These are phyloP conservation scores for Eueides isabella DNA, from an alignment of 1,140 invertebrate species.

Conservation along the genomic window DNA sequence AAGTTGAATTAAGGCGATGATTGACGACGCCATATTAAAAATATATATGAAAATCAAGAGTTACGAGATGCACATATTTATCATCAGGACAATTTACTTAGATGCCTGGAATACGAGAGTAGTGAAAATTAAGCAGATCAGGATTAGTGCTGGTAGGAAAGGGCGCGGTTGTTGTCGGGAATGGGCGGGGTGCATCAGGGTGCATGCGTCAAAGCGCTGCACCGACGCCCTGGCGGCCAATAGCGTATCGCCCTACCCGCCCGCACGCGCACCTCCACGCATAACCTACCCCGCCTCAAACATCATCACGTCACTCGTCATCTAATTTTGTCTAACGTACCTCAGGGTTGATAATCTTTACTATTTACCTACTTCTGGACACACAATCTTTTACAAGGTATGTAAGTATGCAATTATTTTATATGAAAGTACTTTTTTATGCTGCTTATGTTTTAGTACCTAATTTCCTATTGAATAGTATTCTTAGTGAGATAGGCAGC, in stretches of 20 bases:
- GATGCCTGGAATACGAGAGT: no score
- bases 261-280: conserved; percentile 29
- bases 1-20: conserved; percentile 23
- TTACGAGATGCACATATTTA: no score
- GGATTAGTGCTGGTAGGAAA: neutral
- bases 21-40: neutral
- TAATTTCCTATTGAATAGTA: no score
- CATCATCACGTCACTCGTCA: conserved; percentile 35
- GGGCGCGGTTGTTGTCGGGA: conserved; percentile 14
- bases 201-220: conserved; percentile 27
- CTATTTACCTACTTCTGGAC: neutral
- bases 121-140: no score
- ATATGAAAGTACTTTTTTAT: no score
- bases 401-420: no score
- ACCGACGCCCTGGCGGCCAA: conserved; percentile 47
- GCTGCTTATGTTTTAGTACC: no score
- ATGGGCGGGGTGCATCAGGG: conserved; percentile 40
- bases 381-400: no score
- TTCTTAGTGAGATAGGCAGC: no score
- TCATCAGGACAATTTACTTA: no score
- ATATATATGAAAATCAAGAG: neutral
- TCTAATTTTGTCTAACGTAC: conserved; percentile 8
- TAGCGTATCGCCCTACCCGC: conserved; percentile 59
- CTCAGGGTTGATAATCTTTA: neutral
- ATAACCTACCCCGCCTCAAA: conserved; percentile 27